Percentiles rank a stretch among this genome's conserved stretches.
Conservation (phyloP, 92 coral and sea anemone genomes). For the Heteractis magnifica region DNA sequence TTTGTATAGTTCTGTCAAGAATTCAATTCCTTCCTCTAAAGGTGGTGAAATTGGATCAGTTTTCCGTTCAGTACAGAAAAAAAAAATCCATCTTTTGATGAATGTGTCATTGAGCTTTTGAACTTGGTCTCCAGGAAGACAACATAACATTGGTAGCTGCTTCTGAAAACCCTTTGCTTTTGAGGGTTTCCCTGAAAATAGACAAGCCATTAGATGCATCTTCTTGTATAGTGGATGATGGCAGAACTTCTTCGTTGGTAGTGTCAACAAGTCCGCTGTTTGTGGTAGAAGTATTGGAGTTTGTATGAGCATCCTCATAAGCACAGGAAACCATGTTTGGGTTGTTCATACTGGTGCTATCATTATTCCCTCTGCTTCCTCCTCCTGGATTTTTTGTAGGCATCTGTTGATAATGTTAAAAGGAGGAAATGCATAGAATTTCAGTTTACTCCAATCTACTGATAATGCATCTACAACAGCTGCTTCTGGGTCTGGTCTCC, state of each 20-base stretch:
- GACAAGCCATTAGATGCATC: conserved; percentile 17
- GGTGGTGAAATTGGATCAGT: not conserved
- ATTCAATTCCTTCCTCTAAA: conserved; percentile 9
- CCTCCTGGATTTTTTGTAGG: not conserved
- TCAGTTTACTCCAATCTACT: not conserved
- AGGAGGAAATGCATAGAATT: too few relatives aligned
- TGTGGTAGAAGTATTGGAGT: not conserved
- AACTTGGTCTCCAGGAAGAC: not conserved
- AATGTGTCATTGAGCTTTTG: conserved; percentile 15
- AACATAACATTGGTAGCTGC: conserved; percentile 1
- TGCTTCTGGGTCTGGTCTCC: not conserved
- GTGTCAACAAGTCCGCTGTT: not conserved
- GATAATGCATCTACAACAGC: not conserved
- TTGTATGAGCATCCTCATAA: not conserved
- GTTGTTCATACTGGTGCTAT: too few relatives aligned
- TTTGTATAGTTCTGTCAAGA: conserved; percentile 15
- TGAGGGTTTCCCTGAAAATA: conserved; percentile 24
- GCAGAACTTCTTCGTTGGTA: not conserved
- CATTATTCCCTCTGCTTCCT: too few relatives aligned
- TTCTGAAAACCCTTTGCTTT: not conserved
- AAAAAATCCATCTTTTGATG: conserved; percentile 13
- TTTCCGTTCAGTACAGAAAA: too few relatives aligned
- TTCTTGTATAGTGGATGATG: conserved; percentile 20
- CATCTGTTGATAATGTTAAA: not conserved
- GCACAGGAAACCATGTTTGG: too few relatives aligned